Percentiles rank a stretch among this genome's conserved stretches.
phyloP scores from a whole-genome alignment of 1,140 invertebrate species.

The Leptinotarsa texana region DNA sequence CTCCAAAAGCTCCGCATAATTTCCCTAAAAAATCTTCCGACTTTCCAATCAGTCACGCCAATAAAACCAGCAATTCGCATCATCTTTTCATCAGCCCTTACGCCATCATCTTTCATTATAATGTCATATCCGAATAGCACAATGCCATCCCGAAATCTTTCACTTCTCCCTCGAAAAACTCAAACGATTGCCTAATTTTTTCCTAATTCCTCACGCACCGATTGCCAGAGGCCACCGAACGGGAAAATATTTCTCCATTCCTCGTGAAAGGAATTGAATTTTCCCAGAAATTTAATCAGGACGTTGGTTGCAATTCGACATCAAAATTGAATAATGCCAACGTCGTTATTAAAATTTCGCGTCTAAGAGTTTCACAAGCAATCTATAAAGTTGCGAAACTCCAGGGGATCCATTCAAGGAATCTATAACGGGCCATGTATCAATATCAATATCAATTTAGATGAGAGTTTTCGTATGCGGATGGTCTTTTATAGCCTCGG shows the following conservation, averaged over 20 bases:
- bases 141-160: neutral
- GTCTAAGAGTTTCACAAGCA: neutral
- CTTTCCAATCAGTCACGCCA: neutral
- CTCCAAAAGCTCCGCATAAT: too few species aligned
- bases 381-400: slow-evolving; percentile 9
- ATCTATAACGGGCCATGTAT: neutral
- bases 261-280: neutral
- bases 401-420: neutral
- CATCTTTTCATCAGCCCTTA: too few species aligned
- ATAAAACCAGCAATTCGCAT: neutral
- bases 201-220: slow-evolving; percentile 3
- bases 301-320: slow-evolving; percentile 17
- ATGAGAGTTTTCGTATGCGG: slow-evolving; percentile 1
- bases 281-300: slow-evolving; percentile 10
- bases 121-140: too few species aligned
- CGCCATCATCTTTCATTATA: too few species aligned
- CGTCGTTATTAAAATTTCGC: neutral
- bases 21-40: neutral
- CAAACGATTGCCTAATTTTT: slow-evolving; percentile 17
- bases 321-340: slow-evolving; percentile 12
- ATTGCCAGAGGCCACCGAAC: neutral
- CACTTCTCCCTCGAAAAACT: neutral
- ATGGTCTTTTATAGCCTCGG: neutral
- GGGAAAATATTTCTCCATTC: neutral
- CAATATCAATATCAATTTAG: neutral